phyloP scores from a whole-genome alignment of 92 coral and sea anemone species.

The Phymanthus crucifer region DNA sequence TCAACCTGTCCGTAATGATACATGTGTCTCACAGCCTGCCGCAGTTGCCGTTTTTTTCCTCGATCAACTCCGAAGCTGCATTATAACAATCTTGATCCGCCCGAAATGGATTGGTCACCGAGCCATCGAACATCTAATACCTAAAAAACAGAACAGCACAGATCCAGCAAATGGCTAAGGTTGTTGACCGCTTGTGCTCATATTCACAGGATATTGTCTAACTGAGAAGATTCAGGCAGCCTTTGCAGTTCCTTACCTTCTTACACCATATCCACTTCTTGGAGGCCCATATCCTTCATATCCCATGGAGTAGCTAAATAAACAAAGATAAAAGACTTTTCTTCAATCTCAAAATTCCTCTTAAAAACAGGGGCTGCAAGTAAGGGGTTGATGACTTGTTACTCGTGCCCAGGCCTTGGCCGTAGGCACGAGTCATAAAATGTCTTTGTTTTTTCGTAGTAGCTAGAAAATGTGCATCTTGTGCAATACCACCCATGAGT shows the following conservation, averaged over 20 bases:
- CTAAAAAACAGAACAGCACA: conserved; percentile 69
- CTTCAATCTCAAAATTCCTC: background rate
- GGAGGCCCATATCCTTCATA: conserved; percentile 84
- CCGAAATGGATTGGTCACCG: conserved; percentile 67
- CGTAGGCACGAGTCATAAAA: no score
- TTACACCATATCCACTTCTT: conserved; percentile 51
- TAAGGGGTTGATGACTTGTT: no score
- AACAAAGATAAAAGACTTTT: background rate
- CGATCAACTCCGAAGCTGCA: conserved; percentile 51
- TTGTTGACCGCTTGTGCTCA: conserved; percentile 27
- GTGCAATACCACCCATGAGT: no score
- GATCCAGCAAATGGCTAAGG: conserved; percentile 50
- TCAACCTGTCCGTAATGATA: conserved; percentile 23
- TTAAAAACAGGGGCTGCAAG: no score
- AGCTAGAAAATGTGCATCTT: no score
- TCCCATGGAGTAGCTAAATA: conserved; percentile 26
- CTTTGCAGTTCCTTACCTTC: conserved; percentile 44
- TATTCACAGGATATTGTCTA: background rate
- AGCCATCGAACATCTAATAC: conserved; percentile 64
- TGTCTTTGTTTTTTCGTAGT: no score
- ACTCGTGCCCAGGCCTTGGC: no score
- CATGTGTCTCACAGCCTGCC: conserved; percentile 24
- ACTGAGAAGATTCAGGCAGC: background rate
- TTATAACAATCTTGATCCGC: conserved; percentile 26
- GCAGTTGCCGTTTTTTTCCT: conserved; percentile 16